These are phyloP conservation scores for Ormyrus pomaceus DNA, from an alignment of 2,888 invertebrate species.

Conservation along the genomic window DNA sequence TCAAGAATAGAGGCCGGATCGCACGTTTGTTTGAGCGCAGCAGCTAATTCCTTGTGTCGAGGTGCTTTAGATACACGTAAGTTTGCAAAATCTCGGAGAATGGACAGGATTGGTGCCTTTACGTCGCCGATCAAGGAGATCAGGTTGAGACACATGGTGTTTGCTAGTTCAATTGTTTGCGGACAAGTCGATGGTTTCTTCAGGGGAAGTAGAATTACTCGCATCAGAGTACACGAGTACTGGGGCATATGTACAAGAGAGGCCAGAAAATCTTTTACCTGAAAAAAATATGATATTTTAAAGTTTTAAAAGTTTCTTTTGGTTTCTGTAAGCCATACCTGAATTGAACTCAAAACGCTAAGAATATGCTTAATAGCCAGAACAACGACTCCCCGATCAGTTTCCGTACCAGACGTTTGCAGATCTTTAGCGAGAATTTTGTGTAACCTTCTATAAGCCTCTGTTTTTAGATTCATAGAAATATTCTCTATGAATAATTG, in stretches of 20 bases:
- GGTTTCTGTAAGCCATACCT: conserved; percentile 52
- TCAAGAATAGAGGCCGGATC: conserved; percentile 69
- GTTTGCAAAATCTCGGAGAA: conserved; percentile 70
- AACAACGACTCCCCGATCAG: conserved; percentile 70
- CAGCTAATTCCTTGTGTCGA: conserved; percentile 64
- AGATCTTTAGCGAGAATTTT: conserved; percentile 71
- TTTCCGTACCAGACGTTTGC: conserved; percentile 69
- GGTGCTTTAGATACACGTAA: conserved; percentile 65
- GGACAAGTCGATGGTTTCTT: conserved; percentile 67
- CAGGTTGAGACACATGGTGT: conserved; percentile 70
- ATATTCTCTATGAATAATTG: conserved; percentile 71
- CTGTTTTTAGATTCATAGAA: conserved; percentile 68
- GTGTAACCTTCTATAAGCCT: conserved; percentile 70
- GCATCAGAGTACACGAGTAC: conserved; percentile 73
- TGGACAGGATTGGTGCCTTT: conserved; percentile 70
- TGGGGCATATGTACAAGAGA: conserved; percentile 72
- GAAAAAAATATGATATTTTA: background rate
- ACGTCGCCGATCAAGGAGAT: conserved; percentile 71
- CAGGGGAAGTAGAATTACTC: conserved; percentile 72
- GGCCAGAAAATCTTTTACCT: conserved; percentile 70
- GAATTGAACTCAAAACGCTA: conserved; percentile 72
- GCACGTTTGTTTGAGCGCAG: conserved; percentile 62
- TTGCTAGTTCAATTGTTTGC: conserved; percentile 68
- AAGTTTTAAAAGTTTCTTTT: too few relatives aligned
- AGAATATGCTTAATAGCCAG: conserved; percentile 73